Percentiles rank a stretch among this genome's conserved stretches.
Conservation (phyloP, 2,797 vertebrate genomes). For the Fundulus diaphanus region DNA sequence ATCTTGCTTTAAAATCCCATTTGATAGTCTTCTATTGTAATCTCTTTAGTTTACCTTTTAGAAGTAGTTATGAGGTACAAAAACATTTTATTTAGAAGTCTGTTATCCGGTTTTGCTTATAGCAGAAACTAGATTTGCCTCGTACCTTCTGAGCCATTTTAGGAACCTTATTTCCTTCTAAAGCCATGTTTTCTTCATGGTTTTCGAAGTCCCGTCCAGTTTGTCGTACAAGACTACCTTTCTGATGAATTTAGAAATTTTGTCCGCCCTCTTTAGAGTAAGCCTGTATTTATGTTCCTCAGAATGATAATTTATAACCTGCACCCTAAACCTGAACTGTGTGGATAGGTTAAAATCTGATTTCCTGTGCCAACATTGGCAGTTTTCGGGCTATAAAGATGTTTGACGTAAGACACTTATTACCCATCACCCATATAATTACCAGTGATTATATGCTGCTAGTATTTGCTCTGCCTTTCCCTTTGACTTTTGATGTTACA, state of each 20-base stretch:
- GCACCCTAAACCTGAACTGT: neutral
- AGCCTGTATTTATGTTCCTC: neutral
- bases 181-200: neutral
- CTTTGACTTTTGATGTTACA: constrained; percentile 46
- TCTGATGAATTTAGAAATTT: neutral
- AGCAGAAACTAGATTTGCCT: no score
- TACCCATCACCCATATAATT: constrained; percentile 53
- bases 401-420: constrained; percentile 26
- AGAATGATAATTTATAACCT: neutral
- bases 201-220: neutral
- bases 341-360: neutral
- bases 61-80: no score
- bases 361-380: no score
- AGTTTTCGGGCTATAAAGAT: neutral
- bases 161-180: no score
- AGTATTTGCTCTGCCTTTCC: constrained; percentile 43
- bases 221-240: neutral
- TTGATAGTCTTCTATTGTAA: neutral
- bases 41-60: no score
- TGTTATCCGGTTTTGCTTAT: no score
- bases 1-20: neutral
- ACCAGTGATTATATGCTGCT: constrained; percentile 45
- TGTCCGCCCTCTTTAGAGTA: neutral
- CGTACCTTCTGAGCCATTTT: no score
- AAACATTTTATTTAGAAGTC: no score